phyloP scores from a whole-genome alignment of 2,113 vertebrate species.

The Capreolus pygargus region DNA sequence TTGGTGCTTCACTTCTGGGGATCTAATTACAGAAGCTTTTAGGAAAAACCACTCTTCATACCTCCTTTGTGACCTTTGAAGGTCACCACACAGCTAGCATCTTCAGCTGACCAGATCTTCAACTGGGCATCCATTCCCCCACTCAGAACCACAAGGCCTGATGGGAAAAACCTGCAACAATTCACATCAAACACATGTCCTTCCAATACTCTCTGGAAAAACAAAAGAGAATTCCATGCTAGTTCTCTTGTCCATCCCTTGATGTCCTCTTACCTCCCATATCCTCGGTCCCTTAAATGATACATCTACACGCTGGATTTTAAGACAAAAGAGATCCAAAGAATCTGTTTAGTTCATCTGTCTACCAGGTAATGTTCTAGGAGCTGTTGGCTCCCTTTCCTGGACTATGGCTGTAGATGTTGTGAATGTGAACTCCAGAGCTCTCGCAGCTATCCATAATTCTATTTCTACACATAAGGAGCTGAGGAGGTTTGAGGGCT shows the following conservation, averaged over 20 bases:
- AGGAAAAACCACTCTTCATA: slow-evolving; percentile 58
- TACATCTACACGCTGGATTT: not conserved
- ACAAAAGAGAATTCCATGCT: slow-evolving; percentile 76
- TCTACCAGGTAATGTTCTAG: not conserved
- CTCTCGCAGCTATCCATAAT: not conserved
- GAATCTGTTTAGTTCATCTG: not conserved
- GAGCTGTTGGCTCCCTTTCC: not conserved
- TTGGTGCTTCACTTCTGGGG: not conserved
- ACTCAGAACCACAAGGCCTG: slow-evolving; percentile 86
- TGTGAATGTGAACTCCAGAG: not conserved
- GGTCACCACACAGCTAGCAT: slow-evolving; percentile 83
- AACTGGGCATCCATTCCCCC: slow-evolving; percentile 87
- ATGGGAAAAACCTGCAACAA: slow-evolving; percentile 88
- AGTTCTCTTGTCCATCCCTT: slow-evolving; percentile 62
- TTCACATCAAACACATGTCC: slow-evolving; percentile 88
- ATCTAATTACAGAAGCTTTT: not conserved
- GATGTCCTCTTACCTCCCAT: not conserved
- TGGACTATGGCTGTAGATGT: not conserved
- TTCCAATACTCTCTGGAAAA: slow-evolving; percentile 85
- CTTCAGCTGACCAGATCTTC: slow-evolving; percentile 87
- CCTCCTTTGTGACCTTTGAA: slow-evolving; percentile 87
- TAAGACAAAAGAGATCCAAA: not conserved
- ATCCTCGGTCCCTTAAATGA: not conserved
- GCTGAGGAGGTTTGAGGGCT: not conserved
- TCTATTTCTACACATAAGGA: not conserved